phyloP scores from a whole-genome alignment of 2,888 invertebrate species.

The Itoplectis maculator region DNA sequence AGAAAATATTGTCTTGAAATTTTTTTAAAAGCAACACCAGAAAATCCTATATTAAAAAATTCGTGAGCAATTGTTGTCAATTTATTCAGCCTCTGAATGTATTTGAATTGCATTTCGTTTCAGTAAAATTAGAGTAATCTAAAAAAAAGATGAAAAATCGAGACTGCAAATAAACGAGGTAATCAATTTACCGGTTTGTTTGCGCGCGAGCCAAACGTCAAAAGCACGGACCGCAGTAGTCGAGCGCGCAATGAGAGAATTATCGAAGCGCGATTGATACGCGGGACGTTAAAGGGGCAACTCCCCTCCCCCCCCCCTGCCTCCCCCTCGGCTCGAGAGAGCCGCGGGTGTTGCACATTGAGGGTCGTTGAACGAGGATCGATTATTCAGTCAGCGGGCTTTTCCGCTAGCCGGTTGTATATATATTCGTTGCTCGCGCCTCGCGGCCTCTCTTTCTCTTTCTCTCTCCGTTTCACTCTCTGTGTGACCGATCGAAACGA shows the following conservation, averaged over 20 bases:
- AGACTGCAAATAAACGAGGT: background rate
- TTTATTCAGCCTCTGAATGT: too few species aligned
- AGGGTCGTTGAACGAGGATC: conserved; percentile 75
- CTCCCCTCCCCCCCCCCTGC: too few species aligned
- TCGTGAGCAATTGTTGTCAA: too few species aligned
- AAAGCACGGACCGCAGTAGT: conserved; percentile 39
- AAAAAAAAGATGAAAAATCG: background rate
- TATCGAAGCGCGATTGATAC: conserved; percentile 56
- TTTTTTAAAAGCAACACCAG: too few species aligned
- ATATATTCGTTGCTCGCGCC: too few species aligned
- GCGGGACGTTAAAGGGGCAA: background rate
- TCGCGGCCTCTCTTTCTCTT: too few species aligned
- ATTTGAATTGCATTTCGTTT: too few species aligned
- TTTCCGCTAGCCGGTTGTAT: conserved; percentile 40
- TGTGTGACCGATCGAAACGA: conserved; percentile 52
- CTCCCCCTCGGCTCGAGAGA: too few species aligned
- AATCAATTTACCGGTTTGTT: conserved; percentile 32
- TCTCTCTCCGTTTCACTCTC: background rate
- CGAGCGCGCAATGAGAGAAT: conserved; percentile 44
- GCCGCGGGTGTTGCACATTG: conserved; percentile 47
- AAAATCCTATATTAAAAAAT: too few species aligned
- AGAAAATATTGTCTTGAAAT: too few species aligned
- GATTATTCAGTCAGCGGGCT: conserved; percentile 64
- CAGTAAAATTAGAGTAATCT: background rate
- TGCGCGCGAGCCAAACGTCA: conserved; percentile 36